Evolutionary conservation across 1,140 invertebrate genomes (phyloP), one percentile per base, ranked within the genome.

Genomic region (Holcopasites calliopsidis): DNA sequence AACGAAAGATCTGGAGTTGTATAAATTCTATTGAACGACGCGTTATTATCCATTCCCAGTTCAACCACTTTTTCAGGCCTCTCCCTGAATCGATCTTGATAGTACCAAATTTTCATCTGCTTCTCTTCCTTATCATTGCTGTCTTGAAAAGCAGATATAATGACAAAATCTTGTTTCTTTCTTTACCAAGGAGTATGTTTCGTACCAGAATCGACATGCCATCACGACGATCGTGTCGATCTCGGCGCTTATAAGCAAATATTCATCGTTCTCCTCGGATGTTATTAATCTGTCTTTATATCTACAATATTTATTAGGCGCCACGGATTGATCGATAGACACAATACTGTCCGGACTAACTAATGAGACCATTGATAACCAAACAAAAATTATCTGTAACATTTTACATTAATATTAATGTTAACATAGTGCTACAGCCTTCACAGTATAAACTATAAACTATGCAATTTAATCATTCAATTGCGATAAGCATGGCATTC

Each of bases 41-140:
- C 66, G 65, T 93, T 91, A 58, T 91, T 92, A 40, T 92, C 82
- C 91, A 92, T 93, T 49, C 83, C 92, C 3, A 93, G 60, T n/a
- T 89, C 77, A 0, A 93, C 87, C 86, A 93, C 92, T 33, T 76
- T 79, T 44, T 90, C 83, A 0, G 77, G 21, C 0, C 40, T 57
- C 58, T 72, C 82, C 71, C 85, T 83, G 35, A 90, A 83, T 0
- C 81, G 79, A 85, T 93, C 88, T 80, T 93, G 88, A 83, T 89
- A 90, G 70, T 89, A 93, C 93, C 93, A 93, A 47, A 92, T 88
- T 88, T 91, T 93, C 21, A 90, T 82, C 64, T 90, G 78, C 10
- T 81, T 73, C 55, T 90, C 87, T 66, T 92, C 91, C 21, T 77
- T 79, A 1, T 66, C 76, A 18, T 90, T 88, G 60, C 89, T 90